A percentile compares a stretch with the other conserved stretches of the same genome.
These are phyloP conservation scores for Parascotia fuliginaria DNA, from an alignment of 2,888 invertebrate genomes.

Conservation along the genomic window DNA sequence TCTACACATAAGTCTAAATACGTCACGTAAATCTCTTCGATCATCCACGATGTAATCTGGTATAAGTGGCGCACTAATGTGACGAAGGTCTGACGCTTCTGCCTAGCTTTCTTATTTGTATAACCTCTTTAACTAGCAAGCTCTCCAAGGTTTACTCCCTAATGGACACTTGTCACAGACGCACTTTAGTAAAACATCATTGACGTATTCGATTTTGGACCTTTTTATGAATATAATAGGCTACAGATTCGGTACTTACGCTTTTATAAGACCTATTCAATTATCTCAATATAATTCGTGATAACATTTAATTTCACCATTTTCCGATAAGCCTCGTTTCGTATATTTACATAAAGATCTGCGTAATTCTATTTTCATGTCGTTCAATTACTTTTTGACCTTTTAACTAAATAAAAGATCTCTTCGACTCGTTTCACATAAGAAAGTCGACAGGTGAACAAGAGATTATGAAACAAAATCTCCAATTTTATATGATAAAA, in stretches of 20 bases:
- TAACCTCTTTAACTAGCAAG: background rate
- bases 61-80: background rate
- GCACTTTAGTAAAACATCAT: background rate
- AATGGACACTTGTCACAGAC: background rate
- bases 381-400: slow-evolving; percentile 33
- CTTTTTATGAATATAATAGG: background rate
- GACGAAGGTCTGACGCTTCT: slow-evolving; percentile 4
- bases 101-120: background rate
- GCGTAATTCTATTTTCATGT: slow-evolving; percentile 19
- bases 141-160: background rate
- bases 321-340: background rate
- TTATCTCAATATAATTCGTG: slow-evolving; percentile 1
- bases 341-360: slow-evolving; percentile 24
- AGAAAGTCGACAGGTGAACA: slow-evolving; percentile 10
- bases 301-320: slow-evolving; percentile 13
- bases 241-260: background rate
- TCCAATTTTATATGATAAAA: background rate
- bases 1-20: no score
- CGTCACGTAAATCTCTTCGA: no score
- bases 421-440: background rate
- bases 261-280: background rate
- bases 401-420: slow-evolving; percentile 23
- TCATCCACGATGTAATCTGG: background rate
- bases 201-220: background rate
- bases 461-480: slow-evolving; percentile 2